Evolutionary conservation across 2,888 invertebrate species (phyloP), one percentile per base, ranked within the genome.

Genomic region (Himalopsyche anomala): DNA sequence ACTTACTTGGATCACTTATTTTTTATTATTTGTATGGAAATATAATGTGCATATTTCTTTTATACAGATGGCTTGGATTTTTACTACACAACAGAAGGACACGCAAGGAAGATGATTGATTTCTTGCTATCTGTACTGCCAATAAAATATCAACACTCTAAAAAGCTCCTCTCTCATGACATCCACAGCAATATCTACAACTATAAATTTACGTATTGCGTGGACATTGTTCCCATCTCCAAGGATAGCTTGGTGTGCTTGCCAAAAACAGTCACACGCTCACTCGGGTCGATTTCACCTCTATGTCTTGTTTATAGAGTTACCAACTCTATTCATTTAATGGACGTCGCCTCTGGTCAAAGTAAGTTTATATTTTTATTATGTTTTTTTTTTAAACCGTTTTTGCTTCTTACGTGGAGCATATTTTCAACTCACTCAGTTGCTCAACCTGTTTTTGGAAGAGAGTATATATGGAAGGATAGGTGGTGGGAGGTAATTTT

Each of bases 81-180:
- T 91, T 99, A 95, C 91, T 99, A 97, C 91, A 94, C 96, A 4
- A 96, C 95, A 88, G 98, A 98, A 92, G 96, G 96, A 88, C 96
- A 97, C 91, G 99, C 99, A 0, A 95, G 98, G 42, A 99, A 99
- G 94, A 95, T 99, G 96, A 96, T 99, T 0, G 99, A 99, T 90
- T 99, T 99, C 90, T 92, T 99, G 12, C 94, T 94, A 87, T 94
- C 97, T 6, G 96, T 98, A 89, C 94, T 99, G 84, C 99, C 99
- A 0, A 96, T 97, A 90, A 96, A 97, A 90, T 95, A 96, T 90
- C 96, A 96, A 89, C 96, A 97, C 90, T 98, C 99, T 0, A 99
- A 99, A 91, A 98, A 98, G 90, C 93, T 99, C 69, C 96, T 99
- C 89, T 99, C 99, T 0, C 99, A 99, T 90, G 99, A 99, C 91